These are phyloP conservation scores for Phaetusa simplex DNA, from an alignment of 2,113 vertebrate species.

Conservation along the genomic window DNA sequence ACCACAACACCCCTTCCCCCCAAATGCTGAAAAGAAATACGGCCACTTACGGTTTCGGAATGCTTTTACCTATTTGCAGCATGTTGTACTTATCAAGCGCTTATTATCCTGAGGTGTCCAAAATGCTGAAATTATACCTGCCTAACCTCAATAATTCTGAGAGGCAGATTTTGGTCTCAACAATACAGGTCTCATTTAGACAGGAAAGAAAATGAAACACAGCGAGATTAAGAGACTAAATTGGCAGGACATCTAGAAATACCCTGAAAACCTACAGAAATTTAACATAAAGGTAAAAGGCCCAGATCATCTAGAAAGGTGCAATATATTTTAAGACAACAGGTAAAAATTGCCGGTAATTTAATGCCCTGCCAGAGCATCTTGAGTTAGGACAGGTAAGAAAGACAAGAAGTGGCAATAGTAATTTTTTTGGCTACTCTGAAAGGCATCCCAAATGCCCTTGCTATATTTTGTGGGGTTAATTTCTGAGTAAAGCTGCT, in stretches of 20 bases:
- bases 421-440: neutral
- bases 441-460: neutral
- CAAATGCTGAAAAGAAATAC: neutral
- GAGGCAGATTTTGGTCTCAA: neutral
- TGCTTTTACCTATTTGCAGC: neutral
- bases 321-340: neutral
- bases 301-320: neutral
- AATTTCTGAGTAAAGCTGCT: neutral
- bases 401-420: neutral
- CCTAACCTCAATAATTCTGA: neutral
- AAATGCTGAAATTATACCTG: constrained; percentile 20
- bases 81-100: neutral
- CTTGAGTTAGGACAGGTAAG: neutral
- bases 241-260: neutral
- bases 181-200: neutral
- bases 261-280: neutral
- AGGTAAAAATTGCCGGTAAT: neutral
- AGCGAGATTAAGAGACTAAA: neutral
- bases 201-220: neutral
- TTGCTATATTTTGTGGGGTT: neutral
- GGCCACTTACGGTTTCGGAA: neutral
- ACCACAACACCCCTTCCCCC: neutral
- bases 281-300: neutral
- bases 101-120: neutral
- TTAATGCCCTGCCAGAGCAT: neutral